A percentile compares a stretch with the other conserved stretches of the same genome.
Conservation (phyloP, 1,140 invertebrate genomes). For the Heliothis virescens region DNA sequence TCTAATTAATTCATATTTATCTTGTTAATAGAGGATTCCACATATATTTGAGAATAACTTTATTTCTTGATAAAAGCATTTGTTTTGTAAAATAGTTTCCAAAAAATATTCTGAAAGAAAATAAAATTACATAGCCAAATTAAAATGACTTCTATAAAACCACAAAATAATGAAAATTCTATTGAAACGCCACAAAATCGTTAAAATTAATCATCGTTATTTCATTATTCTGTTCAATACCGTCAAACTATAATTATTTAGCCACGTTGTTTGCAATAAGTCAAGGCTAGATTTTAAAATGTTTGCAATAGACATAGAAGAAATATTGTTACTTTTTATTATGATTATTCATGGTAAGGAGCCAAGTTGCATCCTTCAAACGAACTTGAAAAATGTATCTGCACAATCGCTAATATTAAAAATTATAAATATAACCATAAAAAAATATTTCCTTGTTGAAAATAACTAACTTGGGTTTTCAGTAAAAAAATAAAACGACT, state of each 20-base stretch:
- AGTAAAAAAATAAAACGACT: not conserved
- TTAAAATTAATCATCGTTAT: not conserved
- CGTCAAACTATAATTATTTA: slow-evolving; percentile 9
- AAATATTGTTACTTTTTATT: not conserved
- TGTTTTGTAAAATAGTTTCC: too few species aligned
- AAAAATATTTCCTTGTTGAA: too few species aligned
- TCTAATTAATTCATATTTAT: too few species aligned
- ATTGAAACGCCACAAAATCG: not conserved
- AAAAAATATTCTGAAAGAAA: not conserved
- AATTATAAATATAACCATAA: too few species aligned
- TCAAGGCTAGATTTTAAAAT: slow-evolving; percentile 23
- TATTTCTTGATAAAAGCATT: not conserved
- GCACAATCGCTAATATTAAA: too few species aligned
- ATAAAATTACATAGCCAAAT: not conserved
- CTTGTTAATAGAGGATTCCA: not conserved
- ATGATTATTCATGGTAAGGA: slow-evolving; percentile 16
- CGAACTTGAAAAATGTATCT: not conserved
- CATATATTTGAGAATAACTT: not conserved
- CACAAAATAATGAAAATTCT: too few species aligned
- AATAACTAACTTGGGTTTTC: too few species aligned
- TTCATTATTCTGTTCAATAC: slow-evolving; percentile 6
- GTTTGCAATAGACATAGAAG: not conserved
- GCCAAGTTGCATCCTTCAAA: not conserved
- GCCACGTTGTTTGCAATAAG: not conserved
- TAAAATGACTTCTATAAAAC: not conserved